These are phyloP conservation scores for Pteropus alecto DNA, from an alignment of 2,113 vertebrate species.

Conservation along the genomic window DNA sequence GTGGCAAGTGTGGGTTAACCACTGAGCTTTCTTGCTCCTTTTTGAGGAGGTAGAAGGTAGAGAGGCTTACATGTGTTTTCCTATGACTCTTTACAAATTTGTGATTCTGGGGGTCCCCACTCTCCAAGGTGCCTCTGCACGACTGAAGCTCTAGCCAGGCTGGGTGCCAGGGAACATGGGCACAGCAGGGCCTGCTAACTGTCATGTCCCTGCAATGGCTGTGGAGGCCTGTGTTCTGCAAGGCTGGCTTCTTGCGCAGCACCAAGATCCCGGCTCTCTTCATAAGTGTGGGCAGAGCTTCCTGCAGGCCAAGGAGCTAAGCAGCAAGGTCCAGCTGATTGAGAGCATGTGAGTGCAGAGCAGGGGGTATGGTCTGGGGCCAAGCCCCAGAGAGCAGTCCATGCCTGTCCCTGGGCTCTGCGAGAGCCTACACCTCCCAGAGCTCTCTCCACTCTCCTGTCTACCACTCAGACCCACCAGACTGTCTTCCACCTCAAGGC, in stretches of 20 bases:
- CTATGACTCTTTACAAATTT: not conserved
- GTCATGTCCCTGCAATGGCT: slow-evolving; percentile 83
- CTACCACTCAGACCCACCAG: not conserved
- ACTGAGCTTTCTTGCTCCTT: not conserved
- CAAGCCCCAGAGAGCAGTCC: fast-evolving
- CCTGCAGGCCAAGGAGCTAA: slow-evolving; percentile 91
- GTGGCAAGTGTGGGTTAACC: fast-evolving
- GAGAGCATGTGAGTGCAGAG: slow-evolving; percentile 88
- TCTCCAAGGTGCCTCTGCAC: not conserved
- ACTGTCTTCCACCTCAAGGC: not conserved
- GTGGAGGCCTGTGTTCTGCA: slow-evolving; percentile 95
- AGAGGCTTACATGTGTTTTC: fast-evolving
- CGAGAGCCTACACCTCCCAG: fast-evolving
- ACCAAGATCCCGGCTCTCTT: slow-evolving; percentile 97
- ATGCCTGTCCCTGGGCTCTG: not conserved
- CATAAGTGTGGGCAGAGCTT: slow-evolving; percentile 96
- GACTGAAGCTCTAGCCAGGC: not conserved
- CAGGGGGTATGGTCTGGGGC: fast-evolving
- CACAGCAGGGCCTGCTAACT: not conserved
- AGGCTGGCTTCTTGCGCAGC: slow-evolving; percentile 95
- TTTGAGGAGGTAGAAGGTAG: too few species aligned
- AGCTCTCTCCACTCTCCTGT: too few species aligned
- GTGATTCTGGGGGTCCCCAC: fast-evolving
- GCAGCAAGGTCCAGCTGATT: slow-evolving; percentile 93
- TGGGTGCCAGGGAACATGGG: not conserved